Evolutionary conservation across 2,888 invertebrate species (phyloP), one percentile per base, ranked within the genome.

Genomic region (Lamproptera curius): DNA sequence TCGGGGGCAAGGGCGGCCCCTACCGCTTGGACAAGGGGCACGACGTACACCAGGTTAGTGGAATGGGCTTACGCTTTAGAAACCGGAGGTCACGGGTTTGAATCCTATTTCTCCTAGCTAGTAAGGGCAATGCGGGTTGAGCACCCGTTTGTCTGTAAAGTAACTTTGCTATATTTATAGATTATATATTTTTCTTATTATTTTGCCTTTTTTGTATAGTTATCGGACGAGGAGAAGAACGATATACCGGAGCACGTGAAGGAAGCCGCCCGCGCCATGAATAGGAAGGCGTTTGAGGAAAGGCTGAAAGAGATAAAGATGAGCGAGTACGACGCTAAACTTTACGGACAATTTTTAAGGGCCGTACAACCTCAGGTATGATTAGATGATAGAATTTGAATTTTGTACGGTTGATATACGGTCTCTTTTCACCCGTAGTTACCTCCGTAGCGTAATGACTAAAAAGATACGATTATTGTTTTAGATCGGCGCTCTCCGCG

Each of bases 1-100:
- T 99, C 33, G 98, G 98, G 8, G 98, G 98, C 1, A 96, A 96
- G 76, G 98, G 98, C 13, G 99, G 98, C 0, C 98, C 98, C 0
- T 98, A 97, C 81, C 88, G 98, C 1, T 86, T 99, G 10, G 98
- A 98, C 75, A 95, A 95, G 45, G 98, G 98, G 0, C 97, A 98
- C 61, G 92, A 93, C 53, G 97, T 98, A 1, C 94, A 96, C 74
- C 98, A 99, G 87, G 92, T n/a, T n/a, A n/a, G n/a, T n/a, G n/a
- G n/a, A n/a, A n/a, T n/a, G n/a, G n/a, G n/a, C n/a, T n/a, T n/a
- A n/a, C n/a, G n/a, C n/a, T n/a, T n/a, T n/a, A n/a, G n/a, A n/a
- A n/a, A n/a, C n/a, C n/a, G n/a, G n/a, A n/a, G n/a, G n/a, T n/a
- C n/a, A n/a, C n/a, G n/a, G n/a, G n/a, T n/a, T n/a, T n/a, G n/a